Conservation (phyloP, 2,888 invertebrate species). For the Pyralis farinalis region DNA sequence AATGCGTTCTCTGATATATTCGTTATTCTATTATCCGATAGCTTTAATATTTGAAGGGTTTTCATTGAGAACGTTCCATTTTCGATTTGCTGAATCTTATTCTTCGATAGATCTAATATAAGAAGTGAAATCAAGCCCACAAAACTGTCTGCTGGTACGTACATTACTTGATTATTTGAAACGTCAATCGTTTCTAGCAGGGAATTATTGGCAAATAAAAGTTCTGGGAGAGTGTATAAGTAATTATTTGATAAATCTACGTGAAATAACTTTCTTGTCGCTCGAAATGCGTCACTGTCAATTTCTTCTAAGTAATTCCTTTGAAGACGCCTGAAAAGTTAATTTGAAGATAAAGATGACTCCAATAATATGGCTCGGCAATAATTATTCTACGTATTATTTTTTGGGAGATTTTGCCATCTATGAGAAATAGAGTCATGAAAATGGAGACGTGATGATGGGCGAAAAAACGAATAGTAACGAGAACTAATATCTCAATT, state of each 20-base stretch:
- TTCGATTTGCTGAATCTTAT: slow-evolving; percentile 82
- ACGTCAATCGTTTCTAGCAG: slow-evolving; percentile 83
- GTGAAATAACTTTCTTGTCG: slow-evolving; percentile 83
- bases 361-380: too few relatives aligned
- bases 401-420: too few relatives aligned
- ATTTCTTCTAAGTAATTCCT: slow-evolving; percentile 84
- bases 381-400: too few relatives aligned
- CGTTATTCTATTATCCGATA: slow-evolving; percentile 85
- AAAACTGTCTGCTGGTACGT: slow-evolving; percentile 81
- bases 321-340: slow-evolving; percentile 82
- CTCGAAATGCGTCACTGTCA: slow-evolving; percentile 77
- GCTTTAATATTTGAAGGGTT: slow-evolving; percentile 82
- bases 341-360: not conserved
- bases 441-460: too few relatives aligned
- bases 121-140: slow-evolving; percentile 79
- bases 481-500: too few relatives aligned
- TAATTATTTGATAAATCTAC: slow-evolving; percentile 85
- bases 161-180: slow-evolving; percentile 83
- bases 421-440: too few relatives aligned
- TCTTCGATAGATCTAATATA: slow-evolving; percentile 86
- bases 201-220: slow-evolving; percentile 80
- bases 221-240: slow-evolving; percentile 78
- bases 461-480: too few relatives aligned
- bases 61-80: slow-evolving; percentile 80
- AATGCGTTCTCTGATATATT: slow-evolving; percentile 81